These are phyloP conservation scores for Hoplostethus atlanticus DNA, from an alignment of 2,797 vertebrate species.

Conservation along the genomic window DNA sequence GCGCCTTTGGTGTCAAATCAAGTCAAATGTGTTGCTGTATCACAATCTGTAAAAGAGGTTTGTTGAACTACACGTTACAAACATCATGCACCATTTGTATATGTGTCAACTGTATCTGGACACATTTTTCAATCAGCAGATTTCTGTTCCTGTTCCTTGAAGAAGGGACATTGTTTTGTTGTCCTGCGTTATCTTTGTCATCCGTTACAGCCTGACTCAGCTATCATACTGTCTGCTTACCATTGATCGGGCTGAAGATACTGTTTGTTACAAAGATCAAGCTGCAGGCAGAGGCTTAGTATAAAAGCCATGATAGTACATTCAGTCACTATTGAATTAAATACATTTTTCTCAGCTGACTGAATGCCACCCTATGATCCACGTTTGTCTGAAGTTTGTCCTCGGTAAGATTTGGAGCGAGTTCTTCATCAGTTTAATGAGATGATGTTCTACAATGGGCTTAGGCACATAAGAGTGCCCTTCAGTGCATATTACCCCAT, in stretches of 20 bases:
- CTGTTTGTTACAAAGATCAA: constrained; percentile 20
- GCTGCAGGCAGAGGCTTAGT: constrained; percentile 10
- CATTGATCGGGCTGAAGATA: constrained; percentile 3
- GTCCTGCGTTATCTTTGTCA: constrained; percentile 7
- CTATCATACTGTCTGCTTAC: neutral
- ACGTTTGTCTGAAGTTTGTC: constrained; percentile 7
- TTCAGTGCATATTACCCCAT: constrained; percentile 22
- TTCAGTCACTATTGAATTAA: neutral
- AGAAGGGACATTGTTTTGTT: neutral
- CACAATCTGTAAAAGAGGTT: constrained; percentile 26
- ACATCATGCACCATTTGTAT: constrained; percentile 2
- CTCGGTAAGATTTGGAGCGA: neutral
- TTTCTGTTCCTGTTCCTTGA: constrained; percentile 9
- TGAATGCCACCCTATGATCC: neutral
- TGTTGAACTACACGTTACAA: constrained; percentile 31
- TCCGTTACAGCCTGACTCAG: constrained; percentile 1
- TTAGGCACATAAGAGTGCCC: constrained; percentile 25
- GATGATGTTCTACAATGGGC: constrained; percentile 18
- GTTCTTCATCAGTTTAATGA: constrained; percentile 18
- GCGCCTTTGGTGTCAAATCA: constrained; percentile 52
- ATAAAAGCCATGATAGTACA: constrained; percentile 26
- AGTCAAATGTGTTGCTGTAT: constrained; percentile 49
- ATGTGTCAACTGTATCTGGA: constrained; percentile 7
- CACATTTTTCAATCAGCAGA: constrained; percentile 27
- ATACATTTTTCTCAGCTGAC: neutral